Conservation (phyloP, 2,888 invertebrate species). For the Anodontia alba region DNA sequence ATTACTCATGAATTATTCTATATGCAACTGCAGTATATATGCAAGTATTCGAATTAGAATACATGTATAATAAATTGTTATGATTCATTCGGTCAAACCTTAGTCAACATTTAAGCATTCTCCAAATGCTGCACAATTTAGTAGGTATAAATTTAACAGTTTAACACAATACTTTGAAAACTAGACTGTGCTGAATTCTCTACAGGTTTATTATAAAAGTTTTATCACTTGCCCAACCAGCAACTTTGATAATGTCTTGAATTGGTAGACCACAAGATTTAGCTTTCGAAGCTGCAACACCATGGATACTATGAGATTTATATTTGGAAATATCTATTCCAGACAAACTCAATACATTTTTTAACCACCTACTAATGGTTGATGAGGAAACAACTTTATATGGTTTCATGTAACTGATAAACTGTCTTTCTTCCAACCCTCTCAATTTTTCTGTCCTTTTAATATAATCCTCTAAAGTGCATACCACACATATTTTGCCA, state of each 20-base stretch:
- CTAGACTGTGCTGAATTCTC: too few species aligned
- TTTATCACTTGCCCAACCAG: neutral
- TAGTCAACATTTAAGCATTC: too few species aligned
- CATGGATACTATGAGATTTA: neutral
- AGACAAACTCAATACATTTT: neutral
- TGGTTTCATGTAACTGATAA: neutral
- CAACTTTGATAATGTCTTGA: neutral
- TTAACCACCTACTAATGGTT: neutral
- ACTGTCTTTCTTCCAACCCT: neutral
- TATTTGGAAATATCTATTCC: neutral
- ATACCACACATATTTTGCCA: neutral
- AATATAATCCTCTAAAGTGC: neutral
- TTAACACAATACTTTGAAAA: too few species aligned
- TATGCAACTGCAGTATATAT: too few species aligned
- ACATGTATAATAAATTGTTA: too few species aligned
- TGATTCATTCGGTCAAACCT: too few species aligned
- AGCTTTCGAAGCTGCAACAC: neutral
- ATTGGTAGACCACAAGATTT: neutral
- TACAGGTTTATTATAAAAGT: neutral
- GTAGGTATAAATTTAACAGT: too few species aligned
- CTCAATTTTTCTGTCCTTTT: neutral
- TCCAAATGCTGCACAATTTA: too few species aligned
- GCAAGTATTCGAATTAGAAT: too few species aligned
- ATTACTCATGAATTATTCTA: too few species aligned
- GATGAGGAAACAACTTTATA: neutral